A percentile compares a stretch with the other conserved stretches of the same genome.
phyloP scores from a whole-genome alignment of 2,888 invertebrate genomes.

The Caenorhabditis sp. region DNA sequence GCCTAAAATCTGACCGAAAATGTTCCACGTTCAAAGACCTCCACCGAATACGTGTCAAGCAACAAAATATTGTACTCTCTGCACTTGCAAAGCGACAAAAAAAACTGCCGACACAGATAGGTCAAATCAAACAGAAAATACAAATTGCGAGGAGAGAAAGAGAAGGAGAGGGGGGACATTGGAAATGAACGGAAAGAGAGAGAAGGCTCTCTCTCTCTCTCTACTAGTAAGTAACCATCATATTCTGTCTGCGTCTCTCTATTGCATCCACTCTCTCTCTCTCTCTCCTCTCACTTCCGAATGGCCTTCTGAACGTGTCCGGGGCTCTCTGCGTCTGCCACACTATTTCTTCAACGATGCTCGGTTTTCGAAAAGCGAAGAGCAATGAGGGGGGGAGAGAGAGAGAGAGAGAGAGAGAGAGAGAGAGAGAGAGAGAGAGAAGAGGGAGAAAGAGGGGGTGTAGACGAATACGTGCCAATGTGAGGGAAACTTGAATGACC shows the following conservation, averaged over 20 bases:
- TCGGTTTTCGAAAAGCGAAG: constrained; percentile 33
- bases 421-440: constrained; percentile 18
- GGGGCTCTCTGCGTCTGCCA: constrained; percentile 8
- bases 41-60: neutral
- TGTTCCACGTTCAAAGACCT: too few species aligned
- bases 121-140: constrained; percentile 23
- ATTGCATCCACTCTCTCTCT: constrained; percentile 3
- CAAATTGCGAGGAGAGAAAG: neutral
- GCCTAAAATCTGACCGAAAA: too few species aligned
- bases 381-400: constrained; percentile 2
- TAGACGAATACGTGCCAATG: constrained; percentile 28
- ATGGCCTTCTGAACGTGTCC: constrained; percentile 48
- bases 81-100: neutral
- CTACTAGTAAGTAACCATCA: constrained; percentile 55
- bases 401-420: constrained; percentile 34
- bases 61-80: neutral
- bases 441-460: constrained; percentile 29
- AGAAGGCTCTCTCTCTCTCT: too few species aligned
- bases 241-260: constrained; percentile 39
- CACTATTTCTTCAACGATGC: constrained; percentile 23
- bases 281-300: constrained; percentile 20
- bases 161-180: constrained; percentile 17
- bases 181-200: constrained; percentile 41
- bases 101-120: neutral
- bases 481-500: constrained; percentile 16